Evolutionary conservation across 2,113 vertebrate species (phyloP).

Genomic region (Falco punctatus): DNA sequence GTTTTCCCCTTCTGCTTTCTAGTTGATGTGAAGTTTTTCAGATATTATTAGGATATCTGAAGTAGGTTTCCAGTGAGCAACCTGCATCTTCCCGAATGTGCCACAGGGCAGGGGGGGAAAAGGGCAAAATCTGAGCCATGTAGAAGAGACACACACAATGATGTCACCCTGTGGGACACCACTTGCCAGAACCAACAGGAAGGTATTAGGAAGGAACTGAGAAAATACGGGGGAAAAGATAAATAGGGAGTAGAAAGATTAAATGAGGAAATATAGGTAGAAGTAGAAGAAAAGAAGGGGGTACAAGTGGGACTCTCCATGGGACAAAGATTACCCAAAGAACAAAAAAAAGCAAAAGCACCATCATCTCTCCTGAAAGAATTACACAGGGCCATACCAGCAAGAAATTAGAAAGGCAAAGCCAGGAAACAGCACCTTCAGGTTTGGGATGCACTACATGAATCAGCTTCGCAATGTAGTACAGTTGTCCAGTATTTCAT

Average conservation of each 20-base stretch:
- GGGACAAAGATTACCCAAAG: neutral
- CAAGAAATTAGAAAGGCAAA: neutral
- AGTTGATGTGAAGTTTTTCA: neutral
- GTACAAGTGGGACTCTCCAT: neutral
- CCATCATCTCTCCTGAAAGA: neutral
- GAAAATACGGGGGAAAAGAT: neutral
- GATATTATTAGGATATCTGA: neutral
- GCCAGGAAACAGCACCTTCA: neutral
- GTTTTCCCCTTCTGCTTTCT: neutral
- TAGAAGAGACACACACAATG: neutral
- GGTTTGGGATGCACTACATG: neutral
- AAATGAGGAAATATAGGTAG: neutral
- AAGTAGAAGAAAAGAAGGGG: neutral
- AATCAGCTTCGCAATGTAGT: neutral
- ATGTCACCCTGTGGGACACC: neutral
- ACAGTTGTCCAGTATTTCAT: neutral
- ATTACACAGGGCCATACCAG: neutral
- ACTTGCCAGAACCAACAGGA: neutral
- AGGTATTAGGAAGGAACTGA: neutral
- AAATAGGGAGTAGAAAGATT: neutral
- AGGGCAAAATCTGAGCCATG: neutral
- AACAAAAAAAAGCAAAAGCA: neutral
- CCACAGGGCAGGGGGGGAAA: neutral
- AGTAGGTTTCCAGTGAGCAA: neutral
- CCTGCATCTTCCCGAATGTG: neutral